A percentile compares a stretch with the other conserved stretches of the same genome.
Evolutionary conservation across 2,113 vertebrate species (phyloP).

Genomic region (Psophia crepitans): DNA sequence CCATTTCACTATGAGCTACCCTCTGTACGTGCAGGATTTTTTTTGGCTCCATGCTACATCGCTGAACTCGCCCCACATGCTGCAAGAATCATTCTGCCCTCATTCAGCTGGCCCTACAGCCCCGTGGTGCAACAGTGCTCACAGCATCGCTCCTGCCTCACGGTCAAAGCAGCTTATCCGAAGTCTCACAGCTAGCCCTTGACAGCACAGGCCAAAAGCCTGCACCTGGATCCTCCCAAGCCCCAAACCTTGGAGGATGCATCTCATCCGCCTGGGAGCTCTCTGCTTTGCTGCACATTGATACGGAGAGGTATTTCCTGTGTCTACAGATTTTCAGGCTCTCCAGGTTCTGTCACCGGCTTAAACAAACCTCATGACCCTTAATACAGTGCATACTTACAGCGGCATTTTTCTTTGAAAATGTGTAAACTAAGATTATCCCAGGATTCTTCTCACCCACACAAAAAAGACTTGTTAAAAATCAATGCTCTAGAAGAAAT

Average conservation of each 20-base stretch:
- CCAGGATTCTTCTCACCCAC: not conserved
- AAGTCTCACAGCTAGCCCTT: not conserved
- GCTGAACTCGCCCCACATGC: not conserved
- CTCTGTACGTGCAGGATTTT: fast-evolving
- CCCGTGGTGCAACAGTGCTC: fast-evolving
- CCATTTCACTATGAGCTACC: not conserved
- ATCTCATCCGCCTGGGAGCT: not conserved
- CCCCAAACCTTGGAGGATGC: not conserved
- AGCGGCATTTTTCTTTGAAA: not conserved
- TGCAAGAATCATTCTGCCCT: not conserved
- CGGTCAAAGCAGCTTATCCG: fast-evolving
- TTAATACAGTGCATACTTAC: not conserved
- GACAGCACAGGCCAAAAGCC: not conserved
- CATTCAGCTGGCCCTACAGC: fast-evolving
- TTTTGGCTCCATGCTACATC: not conserved
- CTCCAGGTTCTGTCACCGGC: not conserved
- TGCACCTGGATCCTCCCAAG: not conserved
- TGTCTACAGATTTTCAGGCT: not conserved
- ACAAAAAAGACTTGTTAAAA: not conserved
- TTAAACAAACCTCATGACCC: conserved; percentile 7
- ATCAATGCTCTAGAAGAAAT: not conserved
- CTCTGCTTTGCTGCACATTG: not conserved
- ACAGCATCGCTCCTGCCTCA: fast-evolving
- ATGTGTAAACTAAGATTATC: not conserved
- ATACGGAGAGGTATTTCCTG: not conserved